These are phyloP conservation scores for Caenorhabditis virilis DNA, from an alignment of 2,888 invertebrate species.

Conservation along the genomic window DNA sequence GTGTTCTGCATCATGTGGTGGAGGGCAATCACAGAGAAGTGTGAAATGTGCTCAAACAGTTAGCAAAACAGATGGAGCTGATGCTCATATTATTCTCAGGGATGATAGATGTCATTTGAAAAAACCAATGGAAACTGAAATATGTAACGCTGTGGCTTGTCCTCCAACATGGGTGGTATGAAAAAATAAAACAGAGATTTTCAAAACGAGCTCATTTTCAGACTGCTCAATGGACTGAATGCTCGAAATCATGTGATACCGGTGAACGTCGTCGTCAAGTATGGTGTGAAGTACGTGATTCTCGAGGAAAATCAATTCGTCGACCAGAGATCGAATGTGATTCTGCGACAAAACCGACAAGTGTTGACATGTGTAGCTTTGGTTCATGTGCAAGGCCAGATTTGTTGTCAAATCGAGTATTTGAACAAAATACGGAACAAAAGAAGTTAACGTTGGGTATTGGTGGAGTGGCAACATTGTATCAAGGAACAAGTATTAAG, in stretches of 20 bases:
- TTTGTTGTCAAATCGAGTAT: constrained; percentile 70
- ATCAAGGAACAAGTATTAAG: constrained; percentile 85
- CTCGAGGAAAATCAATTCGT: constrained; percentile 78
- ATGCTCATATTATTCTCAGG: constrained; percentile 88
- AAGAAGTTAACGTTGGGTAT: constrained; percentile 77
- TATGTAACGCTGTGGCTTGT: constrained; percentile 90
- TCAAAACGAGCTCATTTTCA: constrained; percentile 50
- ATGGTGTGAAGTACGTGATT: constrained; percentile 87
- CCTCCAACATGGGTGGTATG: constrained; percentile 81
- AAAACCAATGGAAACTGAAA: constrained; percentile 72
- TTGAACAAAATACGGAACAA: constrained; percentile 80
- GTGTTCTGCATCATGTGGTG: constrained; percentile 90
- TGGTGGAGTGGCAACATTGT: constrained; percentile 87
- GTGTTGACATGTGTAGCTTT: constrained; percentile 82
- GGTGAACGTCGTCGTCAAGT: constrained; percentile 84
- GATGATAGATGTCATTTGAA: constrained; percentile 86
- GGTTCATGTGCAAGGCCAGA: constrained; percentile 48
- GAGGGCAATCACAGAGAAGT: constrained; percentile 84
- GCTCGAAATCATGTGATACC: constrained; percentile 89
- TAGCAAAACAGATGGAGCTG: constrained; percentile 73
- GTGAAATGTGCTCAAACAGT: constrained; percentile 80
- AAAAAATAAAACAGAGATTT: constrained; percentile 19
- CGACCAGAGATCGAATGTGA: constrained; percentile 76
- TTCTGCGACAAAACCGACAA: constrained; percentile 76
- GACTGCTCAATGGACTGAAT: constrained; percentile 72